Base-by-base conservation (phyloP, 92 coral and sea anemone species). In the Pocillopora meandrina region DNA sequence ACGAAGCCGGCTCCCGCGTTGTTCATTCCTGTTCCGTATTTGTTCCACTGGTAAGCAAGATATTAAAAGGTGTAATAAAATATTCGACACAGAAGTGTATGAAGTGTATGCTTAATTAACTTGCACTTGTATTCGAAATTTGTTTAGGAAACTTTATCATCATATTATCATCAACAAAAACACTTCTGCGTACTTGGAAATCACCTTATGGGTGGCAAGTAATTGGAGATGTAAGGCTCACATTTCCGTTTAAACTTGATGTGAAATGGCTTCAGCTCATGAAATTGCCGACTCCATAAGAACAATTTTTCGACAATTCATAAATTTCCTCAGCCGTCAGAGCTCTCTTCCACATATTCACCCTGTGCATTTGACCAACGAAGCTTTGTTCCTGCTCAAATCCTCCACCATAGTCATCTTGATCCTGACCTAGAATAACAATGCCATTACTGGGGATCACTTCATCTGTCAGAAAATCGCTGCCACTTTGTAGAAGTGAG, bases 341-440 rank as follows among this genome's bases (percentile, higher is more conserved):
- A 21, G 42, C 78, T 17, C 11, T 62, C 14, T 36, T 36, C 42
- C 69, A 71, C 56, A 49, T 61, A 57, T 68, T 80, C 0, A 55
- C 75, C 11, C 75, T 21, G 21, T 15, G 66, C 47, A 68, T 80
- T 26, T 52, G 31, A 15, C 62, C 76, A 8, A 35, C 9, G 34
- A 78, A 78, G 72, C 82, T 62, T 52, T 63, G 72, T 1, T 10
- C 23, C 31, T 78, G 60, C 19, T 78, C 71, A 61, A 77, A 61
- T 8, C 56, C 59, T 7, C 81, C 71, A 0, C 81, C 81, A 35
- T 77, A 62, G 3, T 12, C 17, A 20, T 77, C 81, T 63, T 77
- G 81, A 77, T 77, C 81, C 8, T 77, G 81, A 21, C 81, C 81
- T 19, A 77, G 81, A 9, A 77, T 77, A 14, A 77, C 31, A 34